phyloP scores from a whole-genome alignment of 2,797 vertebrate genomes.

The Chaenodraco wilsoni region DNA sequence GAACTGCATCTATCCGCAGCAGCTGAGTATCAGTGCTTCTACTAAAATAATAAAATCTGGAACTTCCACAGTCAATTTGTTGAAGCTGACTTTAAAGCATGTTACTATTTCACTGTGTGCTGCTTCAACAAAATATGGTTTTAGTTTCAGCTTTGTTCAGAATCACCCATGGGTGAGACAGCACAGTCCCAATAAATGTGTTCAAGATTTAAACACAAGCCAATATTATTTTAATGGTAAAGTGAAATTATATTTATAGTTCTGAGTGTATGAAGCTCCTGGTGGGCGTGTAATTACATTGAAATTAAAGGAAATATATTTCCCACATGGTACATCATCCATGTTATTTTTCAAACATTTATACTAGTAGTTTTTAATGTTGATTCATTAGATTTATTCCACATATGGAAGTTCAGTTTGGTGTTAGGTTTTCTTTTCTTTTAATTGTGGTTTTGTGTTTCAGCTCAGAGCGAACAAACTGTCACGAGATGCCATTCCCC shows the following conservation, averaged over 20 bases:
- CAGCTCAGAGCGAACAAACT: slow-evolving; percentile 27
- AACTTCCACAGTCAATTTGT: background rate
- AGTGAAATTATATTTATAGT: too few relatives aligned
- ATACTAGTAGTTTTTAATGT: background rate
- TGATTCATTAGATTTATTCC: background rate
- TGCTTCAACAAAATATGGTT: background rate
- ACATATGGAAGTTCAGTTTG: background rate
- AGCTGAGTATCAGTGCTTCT: background rate
- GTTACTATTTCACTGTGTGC: background rate
- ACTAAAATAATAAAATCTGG: background rate
- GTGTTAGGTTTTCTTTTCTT: background rate
- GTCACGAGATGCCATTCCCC: slow-evolving; percentile 1
- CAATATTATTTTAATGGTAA: too few relatives aligned
- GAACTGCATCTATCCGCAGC: background rate
- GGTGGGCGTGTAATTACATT: background rate
- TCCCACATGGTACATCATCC: background rate
- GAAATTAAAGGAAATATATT: background rate
- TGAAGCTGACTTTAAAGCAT: background rate
- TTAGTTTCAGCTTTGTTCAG: background rate
- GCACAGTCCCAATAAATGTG: too few relatives aligned
- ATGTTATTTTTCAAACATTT: background rate
- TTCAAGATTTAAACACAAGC: too few relatives aligned
- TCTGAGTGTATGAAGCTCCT: background rate
- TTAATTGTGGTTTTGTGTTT: background rate
- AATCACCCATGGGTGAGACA: too few relatives aligned